These are phyloP conservation scores for Teleopsis dalmanni DNA, from an alignment of 1,140 invertebrate genomes.

Conservation along the genomic window DNA sequence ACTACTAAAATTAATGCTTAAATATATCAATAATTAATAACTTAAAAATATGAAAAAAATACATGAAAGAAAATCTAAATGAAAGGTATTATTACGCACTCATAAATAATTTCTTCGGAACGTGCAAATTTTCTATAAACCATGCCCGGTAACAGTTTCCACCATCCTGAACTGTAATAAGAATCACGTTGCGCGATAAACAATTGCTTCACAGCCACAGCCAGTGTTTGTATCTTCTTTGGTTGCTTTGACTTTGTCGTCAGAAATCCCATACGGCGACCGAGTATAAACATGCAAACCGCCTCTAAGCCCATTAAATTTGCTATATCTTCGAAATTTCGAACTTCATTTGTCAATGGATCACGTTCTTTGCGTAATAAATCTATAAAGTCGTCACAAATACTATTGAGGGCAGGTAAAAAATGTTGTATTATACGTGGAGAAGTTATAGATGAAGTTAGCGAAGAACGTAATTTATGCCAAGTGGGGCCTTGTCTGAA, in stretches of 20 bases:
- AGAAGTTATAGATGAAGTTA: slow-evolving; percentile 71
- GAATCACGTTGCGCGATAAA: slow-evolving; percentile 70
- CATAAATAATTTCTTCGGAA: slow-evolving; percentile 74
- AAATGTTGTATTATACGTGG: slow-evolving; percentile 68
- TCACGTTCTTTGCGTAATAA: slow-evolving; percentile 53
- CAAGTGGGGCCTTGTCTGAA: slow-evolving; percentile 71
- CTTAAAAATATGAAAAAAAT: no score
- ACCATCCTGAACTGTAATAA: slow-evolving; percentile 72
- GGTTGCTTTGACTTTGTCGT: slow-evolving; percentile 50
- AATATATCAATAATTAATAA: background rate
- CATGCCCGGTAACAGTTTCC: slow-evolving; percentile 70
- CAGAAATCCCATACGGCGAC: slow-evolving; percentile 70
- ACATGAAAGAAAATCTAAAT: no score
- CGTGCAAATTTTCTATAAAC: slow-evolving; percentile 63
- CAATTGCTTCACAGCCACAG: slow-evolving; percentile 62
- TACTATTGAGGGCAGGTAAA: slow-evolving; percentile 65
- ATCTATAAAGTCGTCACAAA: slow-evolving; percentile 71
- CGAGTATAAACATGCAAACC: slow-evolving; percentile 68
- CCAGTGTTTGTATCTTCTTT: slow-evolving; percentile 51
- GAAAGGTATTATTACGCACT: slow-evolving; percentile 38
- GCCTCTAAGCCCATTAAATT: slow-evolving; percentile 73
- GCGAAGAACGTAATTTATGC: slow-evolving; percentile 62
- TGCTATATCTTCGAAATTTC: slow-evolving; percentile 62
- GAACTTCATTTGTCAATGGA: slow-evolving; percentile 46
- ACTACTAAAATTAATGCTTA: background rate